phyloP scores from a whole-genome alignment of 2,888 invertebrate genomes.

The Drosophila ustulata region DNA sequence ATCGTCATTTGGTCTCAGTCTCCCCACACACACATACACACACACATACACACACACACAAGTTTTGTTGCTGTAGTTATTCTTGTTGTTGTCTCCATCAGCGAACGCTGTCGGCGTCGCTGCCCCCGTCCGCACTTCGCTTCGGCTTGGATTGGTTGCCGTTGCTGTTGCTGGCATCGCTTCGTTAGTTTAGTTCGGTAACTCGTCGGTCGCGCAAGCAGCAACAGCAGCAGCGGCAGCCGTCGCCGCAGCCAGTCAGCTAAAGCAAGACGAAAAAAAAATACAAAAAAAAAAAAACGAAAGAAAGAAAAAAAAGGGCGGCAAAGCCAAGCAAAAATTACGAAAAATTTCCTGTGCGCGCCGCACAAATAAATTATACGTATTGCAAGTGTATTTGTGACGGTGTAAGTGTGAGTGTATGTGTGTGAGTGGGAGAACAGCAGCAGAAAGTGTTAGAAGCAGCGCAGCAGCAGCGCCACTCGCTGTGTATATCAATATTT shows the following conservation, averaged over 20 bases:
- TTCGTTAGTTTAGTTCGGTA: slow-evolving; percentile 83
- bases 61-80: slow-evolving; percentile 38
- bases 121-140: slow-evolving; percentile 57
- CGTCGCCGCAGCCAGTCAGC: slow-evolving; percentile 23
- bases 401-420: slow-evolving; percentile 18
- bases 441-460: slow-evolving; percentile 33
- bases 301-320: slow-evolving; percentile 40
- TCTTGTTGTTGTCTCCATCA: slow-evolving; percentile 56
- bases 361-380: slow-evolving; percentile 53
- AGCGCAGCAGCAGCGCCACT: slow-evolving; percentile 5
- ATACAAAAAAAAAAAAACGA: slow-evolving; percentile 13
- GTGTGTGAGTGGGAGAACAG: slow-evolving; percentile 28
- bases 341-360: slow-evolving; percentile 52
- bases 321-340: slow-evolving; percentile 57
- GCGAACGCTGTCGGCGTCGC: slow-evolving; percentile 46
- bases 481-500: slow-evolving; percentile 63
- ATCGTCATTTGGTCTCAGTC: slow-evolving; percentile 46
- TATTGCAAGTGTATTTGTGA: slow-evolving; percentile 26
- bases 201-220: slow-evolving; percentile 83
- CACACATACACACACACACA: slow-evolving; percentile 12
- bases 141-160: slow-evolving; percentile 57
- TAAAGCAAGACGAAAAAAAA: slow-evolving; percentile 30
- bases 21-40: slow-evolving; percentile 25
- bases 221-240: slow-evolving; percentile 43
- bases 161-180: slow-evolving; percentile 53